A percentile compares a stretch with the other conserved stretches of the same genome.
Evolutionary conservation across 2,113 vertebrate species (phyloP).

Genomic region (Leptosomus discolor): DNA sequence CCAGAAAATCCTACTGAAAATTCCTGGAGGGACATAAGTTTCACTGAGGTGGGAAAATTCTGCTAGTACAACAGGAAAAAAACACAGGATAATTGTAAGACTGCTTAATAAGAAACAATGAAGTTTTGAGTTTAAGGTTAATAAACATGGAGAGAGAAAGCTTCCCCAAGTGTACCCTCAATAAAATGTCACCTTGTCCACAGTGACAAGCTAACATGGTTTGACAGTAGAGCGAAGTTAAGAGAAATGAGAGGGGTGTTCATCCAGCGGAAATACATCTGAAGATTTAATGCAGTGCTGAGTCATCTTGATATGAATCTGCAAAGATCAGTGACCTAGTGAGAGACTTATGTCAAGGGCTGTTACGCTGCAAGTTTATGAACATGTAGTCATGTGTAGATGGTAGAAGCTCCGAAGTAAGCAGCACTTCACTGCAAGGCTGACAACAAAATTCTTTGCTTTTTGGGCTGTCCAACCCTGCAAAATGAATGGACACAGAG

Average conservation of each 20-base stretch:
- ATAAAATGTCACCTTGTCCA: not conserved
- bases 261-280: not conserved
- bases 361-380: not conserved
- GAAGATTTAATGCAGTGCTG: not conserved
- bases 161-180: not conserved
- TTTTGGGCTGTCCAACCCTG: not conserved
- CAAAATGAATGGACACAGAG: accelerated
- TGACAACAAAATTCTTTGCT: not conserved
- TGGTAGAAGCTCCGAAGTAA: not conserved
- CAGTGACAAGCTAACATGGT: not conserved
- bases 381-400: not conserved
- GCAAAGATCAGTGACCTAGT: not conserved
- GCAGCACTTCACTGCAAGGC: not conserved
- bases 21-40: not conserved
- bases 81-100: not conserved
- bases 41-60: not conserved
- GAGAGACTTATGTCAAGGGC: not conserved
- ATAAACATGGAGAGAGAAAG: not conserved
- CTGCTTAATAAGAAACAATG: not conserved
- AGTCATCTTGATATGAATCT: not conserved
- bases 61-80: not conserved
- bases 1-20: not conserved
- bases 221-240: not conserved
- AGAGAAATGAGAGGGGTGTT: not conserved
- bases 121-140: not conserved